Evolutionary conservation across 2,113 vertebrate genomes (phyloP), one percentile per base, ranked within the genome.

Genomic region (Pachyramphus minor): DNA sequence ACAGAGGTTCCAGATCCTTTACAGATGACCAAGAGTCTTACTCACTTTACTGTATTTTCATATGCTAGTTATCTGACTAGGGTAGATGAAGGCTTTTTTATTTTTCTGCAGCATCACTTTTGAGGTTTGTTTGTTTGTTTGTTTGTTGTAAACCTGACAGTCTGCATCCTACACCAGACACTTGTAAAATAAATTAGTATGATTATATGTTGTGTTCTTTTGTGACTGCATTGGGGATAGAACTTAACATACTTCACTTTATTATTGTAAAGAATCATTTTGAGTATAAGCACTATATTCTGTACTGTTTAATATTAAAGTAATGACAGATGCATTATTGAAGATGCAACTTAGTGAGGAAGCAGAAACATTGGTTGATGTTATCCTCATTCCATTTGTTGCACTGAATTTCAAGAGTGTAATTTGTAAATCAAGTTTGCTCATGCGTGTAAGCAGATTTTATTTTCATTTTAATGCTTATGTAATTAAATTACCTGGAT

Each of bases 381-480:
- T 95, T 95, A 79, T 59, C 47, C 75, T 93, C 95, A 63, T 50
- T 94, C 81, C 30, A 9, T 95, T 95, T 96, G 87, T 97, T 98
- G 97, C 96, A 98, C 97, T 97, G 96, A 97, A 91, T 96, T 97
- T 93, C 64, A 93, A 91, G 95, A 84, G 93, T 74, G 78, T 97
- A 93, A 92, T 95, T 84, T 96, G 86, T 97, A 95, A 93, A 90
- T 83, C 84, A 84, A 71, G 74, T 81, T 74, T 86, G 63, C 83
- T 95, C 37, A 71, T 39, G 9, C 14, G 28, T 97, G 87, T 97
- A 87, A 97, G 85, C 64, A 89, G 88, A 96, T 89, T 83, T 87
- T 97, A 80, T 96, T 97, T 96, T 92, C 81, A 85, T 90, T 93
- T 74, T 93, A 88, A 84, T 95, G 94, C 62, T 97, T 98, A 94